Evolutionary conservation across 2,113 vertebrate species (phyloP).

Genomic region (Saccopteryx leptura): DNA sequence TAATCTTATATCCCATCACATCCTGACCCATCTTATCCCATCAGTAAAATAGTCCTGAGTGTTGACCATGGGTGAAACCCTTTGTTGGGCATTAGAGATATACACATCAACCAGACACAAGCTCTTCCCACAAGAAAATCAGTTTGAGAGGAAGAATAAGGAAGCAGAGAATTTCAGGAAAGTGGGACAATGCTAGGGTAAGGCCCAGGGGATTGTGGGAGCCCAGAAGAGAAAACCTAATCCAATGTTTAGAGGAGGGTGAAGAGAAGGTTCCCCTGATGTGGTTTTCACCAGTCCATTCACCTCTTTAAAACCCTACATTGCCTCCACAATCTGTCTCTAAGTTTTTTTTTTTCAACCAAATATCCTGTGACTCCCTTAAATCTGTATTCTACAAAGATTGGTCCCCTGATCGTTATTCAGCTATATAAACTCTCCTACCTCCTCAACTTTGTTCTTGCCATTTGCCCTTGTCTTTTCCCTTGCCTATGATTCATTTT

Average conservation of each 20-base stretch:
- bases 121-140: slow-evolving; percentile 38
- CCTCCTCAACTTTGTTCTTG: background rate
- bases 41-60: slow-evolving; percentile 38
- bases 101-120: background rate
- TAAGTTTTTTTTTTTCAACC: slow-evolving; percentile 55
- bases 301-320: background rate
- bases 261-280: background rate
- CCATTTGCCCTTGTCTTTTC: background rate
- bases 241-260: background rate
- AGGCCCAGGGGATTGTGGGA: slow-evolving; percentile 21
- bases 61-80: background rate
- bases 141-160: slow-evolving; percentile 26
- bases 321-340: background rate
- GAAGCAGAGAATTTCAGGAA: background rate
- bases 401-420: background rate
- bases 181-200: background rate
- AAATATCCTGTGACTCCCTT: background rate
- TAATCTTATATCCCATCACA: slow-evolving; percentile 1
- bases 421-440: background rate
- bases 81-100: slow-evolving; percentile 11
- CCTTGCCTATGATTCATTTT: background rate
- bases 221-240: slow-evolving; percentile 29
- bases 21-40: background rate
- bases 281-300: slow-evolving; percentile 7
- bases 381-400: slow-evolving; percentile 33